A percentile compares a stretch with the other conserved stretches of the same genome.
These are phyloP conservation scores for Lacerta bilineata DNA, from an alignment of 2,797 vertebrate species.

Conservation along the genomic window DNA sequence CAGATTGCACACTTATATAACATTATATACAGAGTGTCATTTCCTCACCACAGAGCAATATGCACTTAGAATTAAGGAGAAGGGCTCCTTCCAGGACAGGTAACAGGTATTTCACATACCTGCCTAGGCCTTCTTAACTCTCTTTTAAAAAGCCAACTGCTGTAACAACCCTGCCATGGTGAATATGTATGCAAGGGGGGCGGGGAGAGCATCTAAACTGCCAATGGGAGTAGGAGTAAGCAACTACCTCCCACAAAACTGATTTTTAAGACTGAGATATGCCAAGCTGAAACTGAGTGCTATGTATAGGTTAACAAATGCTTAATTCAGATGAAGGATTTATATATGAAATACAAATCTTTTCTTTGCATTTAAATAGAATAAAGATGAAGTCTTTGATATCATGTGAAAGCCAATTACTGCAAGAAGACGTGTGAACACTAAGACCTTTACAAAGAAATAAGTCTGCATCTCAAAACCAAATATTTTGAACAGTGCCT, in stretches of 20 bases:
- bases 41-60: background rate
- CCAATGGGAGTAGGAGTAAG: background rate
- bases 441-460: background rate
- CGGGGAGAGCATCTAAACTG: too few relatives aligned
- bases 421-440: conserved; percentile 6
- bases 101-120: background rate
- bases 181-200: background rate
- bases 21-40: background rate
- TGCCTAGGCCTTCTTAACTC: background rate
- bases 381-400: conserved; percentile 30
- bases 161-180: background rate
- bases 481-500: conserved; percentile 54
- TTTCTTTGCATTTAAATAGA: conserved; percentile 44
- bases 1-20: too few relatives aligned
- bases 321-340: background rate
- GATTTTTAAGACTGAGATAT: background rate
- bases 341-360: background rate
- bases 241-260: background rate
- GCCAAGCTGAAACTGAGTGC: too few relatives aligned
- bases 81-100: background rate
- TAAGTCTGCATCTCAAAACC: background rate
- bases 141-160: background rate
- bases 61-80: background rate
- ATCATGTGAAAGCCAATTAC: conserved; percentile 4
- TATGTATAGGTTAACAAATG: background rate